Evolutionary conservation across 2,113 vertebrate species (phyloP), one percentile per base, ranked within the genome.

Genomic region (Corythoichthys haematopterus): DNA sequence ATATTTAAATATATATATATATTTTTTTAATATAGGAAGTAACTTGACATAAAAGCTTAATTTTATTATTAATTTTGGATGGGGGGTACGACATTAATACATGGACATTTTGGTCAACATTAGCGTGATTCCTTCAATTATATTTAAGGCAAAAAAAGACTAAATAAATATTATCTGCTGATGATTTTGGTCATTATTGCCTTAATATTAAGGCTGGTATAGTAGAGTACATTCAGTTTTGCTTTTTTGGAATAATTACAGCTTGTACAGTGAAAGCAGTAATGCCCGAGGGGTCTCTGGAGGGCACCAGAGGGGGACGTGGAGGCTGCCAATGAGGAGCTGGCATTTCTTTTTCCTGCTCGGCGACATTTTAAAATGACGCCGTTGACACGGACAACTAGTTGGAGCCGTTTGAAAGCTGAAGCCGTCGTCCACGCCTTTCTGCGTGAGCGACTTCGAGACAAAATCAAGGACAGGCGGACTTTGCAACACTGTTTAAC

Each of bases 151-250:
- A 68, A 70, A 68, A 65, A 71, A 71, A 33, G 61, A 66, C 68
- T 62, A 77, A 76, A 2, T 43, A 43, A 43, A 28, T 28, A 28
- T 28, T 28, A 28, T 28, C 20, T 69, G 60, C 77, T 68, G 47
- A 76, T 73, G 74, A 20, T 69, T 87, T 90, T 87, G 86, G 84
- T 91, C 81, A 77, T 84, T 79, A 81, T 80, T 70, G 73, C 73
- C 72, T 79, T 81, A 40, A 78, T 82, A 40, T 78, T 88, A 88
- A 90, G 84, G 87, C 85, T 74, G 70, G 76, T 75, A 76, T 77
- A 76, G 83, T 75, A 73, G 79, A 85, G 77, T 86, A 90, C 87
- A 89, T 88, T 88, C 86, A 38, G 57, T 12, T 58, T 36, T 58
- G 2, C 9, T 20, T 52, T 35, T 60, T 14, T 60, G n/a, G n/a